These are phyloP conservation scores for Brachycybe producta DNA, from an alignment of 2,888 invertebrate species.

Conservation along the genomic window DNA sequence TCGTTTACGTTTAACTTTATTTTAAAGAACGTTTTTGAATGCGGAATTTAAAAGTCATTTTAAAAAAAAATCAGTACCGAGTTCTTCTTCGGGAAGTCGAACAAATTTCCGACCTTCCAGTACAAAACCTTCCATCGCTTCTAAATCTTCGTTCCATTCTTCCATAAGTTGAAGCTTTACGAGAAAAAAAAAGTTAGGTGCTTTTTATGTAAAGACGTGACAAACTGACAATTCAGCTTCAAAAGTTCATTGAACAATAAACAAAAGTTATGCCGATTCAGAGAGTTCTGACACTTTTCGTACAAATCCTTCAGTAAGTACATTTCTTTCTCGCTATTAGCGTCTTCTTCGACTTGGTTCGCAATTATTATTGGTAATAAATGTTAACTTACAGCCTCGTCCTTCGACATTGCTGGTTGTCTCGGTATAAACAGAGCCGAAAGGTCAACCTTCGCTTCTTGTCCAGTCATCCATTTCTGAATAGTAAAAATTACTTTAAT, in stretches of 20 bases:
- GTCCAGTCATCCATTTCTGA: conserved; percentile 41
- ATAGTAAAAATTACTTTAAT: conserved; percentile 29
- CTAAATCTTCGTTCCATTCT: conserved; percentile 97
- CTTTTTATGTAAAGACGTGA: background rate
- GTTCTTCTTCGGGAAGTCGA: conserved; percentile 85
- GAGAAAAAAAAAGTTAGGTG: background rate
- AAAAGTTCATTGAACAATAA: too few relatives aligned
- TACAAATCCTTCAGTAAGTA: too few relatives aligned
- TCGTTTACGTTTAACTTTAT: too few relatives aligned
- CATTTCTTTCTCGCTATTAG: too few relatives aligned
- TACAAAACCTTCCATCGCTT: conserved; percentile 95
- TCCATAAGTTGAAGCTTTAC: conserved; percentile 58
- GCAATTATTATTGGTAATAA: too few relatives aligned
- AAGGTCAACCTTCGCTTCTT: conserved; percentile 58
- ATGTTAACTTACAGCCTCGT: conserved; percentile 60
- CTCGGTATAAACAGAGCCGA: conserved; percentile 90
- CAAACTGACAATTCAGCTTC: background rate
- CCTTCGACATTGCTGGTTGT: conserved; percentile 69
- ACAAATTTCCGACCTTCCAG: conserved; percentile 94
- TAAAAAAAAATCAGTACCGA: too few relatives aligned
- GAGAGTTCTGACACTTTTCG: too few relatives aligned
- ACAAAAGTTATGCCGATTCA: too few relatives aligned
- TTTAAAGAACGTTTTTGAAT: too few relatives aligned
- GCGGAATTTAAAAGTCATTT: too few relatives aligned
- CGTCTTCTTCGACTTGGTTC: too few relatives aligned